Percentiles rank a stretch among this genome's conserved stretches.
Evolutionary conservation across 2,888 invertebrate species (phyloP).

Genomic region (Callosobruchus maculatus): DNA sequence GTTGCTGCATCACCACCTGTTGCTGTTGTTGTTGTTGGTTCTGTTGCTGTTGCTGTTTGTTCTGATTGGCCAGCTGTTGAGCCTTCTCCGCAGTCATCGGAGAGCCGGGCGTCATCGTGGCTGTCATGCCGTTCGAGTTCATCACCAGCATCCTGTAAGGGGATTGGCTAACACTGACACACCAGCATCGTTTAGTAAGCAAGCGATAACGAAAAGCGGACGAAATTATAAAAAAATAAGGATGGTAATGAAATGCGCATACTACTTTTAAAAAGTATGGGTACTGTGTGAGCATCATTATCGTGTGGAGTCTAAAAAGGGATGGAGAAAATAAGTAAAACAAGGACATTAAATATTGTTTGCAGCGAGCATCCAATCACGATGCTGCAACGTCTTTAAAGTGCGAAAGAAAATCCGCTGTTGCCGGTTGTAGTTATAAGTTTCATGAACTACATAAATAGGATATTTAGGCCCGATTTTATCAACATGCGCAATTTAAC

Average conservation of each 20-base stretch:
- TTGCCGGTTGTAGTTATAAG: no score
- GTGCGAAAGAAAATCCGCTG: no score
- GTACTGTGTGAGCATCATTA: no score
- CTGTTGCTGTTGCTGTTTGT: conserved; percentile 45
- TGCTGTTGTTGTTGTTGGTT: conserved; percentile 37
- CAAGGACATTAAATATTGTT: no score
- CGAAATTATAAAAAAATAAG: background rate
- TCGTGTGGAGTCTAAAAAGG: no score
- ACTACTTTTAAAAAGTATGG: no score
- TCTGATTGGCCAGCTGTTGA: conserved; percentile 51
- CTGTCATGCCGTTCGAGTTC: conserved; percentile 58
- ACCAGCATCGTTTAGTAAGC: background rate
- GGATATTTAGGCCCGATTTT: no score
- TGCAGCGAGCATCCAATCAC: no score
- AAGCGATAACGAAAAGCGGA: background rate
- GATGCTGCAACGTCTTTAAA: no score
- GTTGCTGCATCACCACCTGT: conserved; percentile 48
- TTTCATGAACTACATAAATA: no score
- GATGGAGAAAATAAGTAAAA: no score
- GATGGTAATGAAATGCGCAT: background rate
- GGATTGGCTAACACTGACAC: background rate
- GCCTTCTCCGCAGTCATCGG: conserved; percentile 57
- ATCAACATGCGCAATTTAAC: no score
- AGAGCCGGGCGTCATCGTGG: conserved; percentile 55
- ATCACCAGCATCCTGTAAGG: conserved; percentile 54